phyloP scores from a whole-genome alignment of 2,113 vertebrate genomes.

The Oplegnathus fasciatus region DNA sequence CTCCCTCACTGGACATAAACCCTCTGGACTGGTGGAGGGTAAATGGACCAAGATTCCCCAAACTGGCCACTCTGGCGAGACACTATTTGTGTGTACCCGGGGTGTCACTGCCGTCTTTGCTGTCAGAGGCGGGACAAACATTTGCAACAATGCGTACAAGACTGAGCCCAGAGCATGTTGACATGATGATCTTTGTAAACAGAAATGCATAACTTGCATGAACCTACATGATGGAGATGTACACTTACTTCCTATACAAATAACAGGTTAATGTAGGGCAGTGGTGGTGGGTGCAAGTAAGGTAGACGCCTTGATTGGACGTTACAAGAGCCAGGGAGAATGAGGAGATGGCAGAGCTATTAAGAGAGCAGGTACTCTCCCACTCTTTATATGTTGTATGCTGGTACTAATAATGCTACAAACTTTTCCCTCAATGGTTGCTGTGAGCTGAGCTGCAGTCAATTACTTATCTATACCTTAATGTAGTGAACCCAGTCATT shows the following conservation, averaged over 20 bases:
- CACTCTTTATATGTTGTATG: neutral
- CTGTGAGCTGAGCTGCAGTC: neutral
- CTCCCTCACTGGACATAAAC: conserved; percentile 72
- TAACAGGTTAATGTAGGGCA: conserved; percentile 4
- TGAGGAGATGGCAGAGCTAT: neutral
- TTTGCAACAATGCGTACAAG: conserved; percentile 72
- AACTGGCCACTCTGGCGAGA: conserved; percentile 68
- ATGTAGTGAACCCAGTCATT: neutral
- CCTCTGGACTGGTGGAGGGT: conserved; percentile 79
- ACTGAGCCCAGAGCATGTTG: conserved; percentile 66
- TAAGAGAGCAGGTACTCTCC: neutral
- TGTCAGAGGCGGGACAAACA: conserved; percentile 66
- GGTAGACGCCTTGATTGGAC: neutral
- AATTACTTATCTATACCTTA: neutral
- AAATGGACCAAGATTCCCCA: conserved; percentile 73
- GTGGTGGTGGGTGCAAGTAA: neutral
- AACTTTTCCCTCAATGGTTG: neutral
- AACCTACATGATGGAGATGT: neutral
- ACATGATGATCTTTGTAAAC: conserved; percentile 79
- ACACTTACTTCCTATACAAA: neutral
- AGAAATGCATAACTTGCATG: conserved; percentile 56
- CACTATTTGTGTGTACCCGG: conserved; percentile 73
- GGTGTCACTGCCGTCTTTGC: conserved; percentile 63
- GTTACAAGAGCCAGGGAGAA: neutral
- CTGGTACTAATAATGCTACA: conserved; percentile 7